These are phyloP conservation scores for Drosophila paulistorum DNA, from an alignment of 1,140 invertebrate genomes.

Conservation along the genomic window DNA sequence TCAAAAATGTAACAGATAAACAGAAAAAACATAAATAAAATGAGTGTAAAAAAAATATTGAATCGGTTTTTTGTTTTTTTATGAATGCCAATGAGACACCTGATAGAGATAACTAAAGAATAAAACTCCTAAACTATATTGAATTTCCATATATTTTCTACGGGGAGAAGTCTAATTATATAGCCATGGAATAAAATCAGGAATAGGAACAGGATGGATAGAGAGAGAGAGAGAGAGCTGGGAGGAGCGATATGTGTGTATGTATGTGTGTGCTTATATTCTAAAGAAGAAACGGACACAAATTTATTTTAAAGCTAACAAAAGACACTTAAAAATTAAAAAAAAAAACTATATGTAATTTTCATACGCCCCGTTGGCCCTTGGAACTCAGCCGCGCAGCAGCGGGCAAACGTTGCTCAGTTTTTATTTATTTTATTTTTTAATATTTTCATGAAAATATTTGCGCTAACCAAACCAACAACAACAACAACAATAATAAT, in stretches of 20 bases:
- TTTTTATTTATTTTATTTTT: constrained; percentile 1
- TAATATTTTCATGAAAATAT: constrained; percentile 25
- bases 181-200: constrained; percentile 12
- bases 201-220: neutral
- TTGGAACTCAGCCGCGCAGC: constrained; percentile 4
- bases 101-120: constrained; percentile 1
- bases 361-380: constrained; percentile 1
- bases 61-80: constrained; percentile 32
- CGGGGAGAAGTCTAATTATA: constrained; percentile 30
- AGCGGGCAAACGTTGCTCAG: constrained; percentile 72
- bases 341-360: constrained; percentile 15
- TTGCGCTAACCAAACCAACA: constrained; percentile 65
- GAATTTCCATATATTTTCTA: constrained; percentile 24
- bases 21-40: constrained; percentile 28
- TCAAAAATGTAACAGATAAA: constrained; percentile 31
- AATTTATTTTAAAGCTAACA: constrained; percentile 75
- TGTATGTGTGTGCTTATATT: constrained; percentile 48
- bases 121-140: constrained; percentile 31
- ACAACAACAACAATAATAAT: constrained; percentile 18
- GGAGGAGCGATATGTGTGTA: constrained; percentile 3
- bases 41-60: constrained; percentile 19
- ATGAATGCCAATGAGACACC: constrained; percentile 79
- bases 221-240: neutral
- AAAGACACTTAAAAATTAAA: constrained; percentile 54
- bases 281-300: constrained; percentile 48